phyloP scores from a whole-genome alignment of 2,797 vertebrate genomes.

The Sciurus vulgaris region DNA sequence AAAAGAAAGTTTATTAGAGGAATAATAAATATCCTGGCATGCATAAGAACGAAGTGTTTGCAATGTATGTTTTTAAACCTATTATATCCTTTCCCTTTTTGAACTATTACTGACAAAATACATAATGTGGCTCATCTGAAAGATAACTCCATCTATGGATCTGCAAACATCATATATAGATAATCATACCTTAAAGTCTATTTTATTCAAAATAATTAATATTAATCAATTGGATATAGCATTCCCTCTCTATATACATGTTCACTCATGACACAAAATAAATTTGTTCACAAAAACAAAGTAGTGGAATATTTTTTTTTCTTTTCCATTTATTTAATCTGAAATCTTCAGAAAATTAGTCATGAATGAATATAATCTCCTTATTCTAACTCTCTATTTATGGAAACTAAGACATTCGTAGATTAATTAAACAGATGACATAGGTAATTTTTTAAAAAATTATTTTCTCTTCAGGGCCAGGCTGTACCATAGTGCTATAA shows the following conservation, averaged over 20 bases:
- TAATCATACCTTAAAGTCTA: neutral
- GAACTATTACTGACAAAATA: neutral
- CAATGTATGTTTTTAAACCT: neutral
- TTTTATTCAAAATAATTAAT: slow-evolving; percentile 55
- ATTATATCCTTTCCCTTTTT: neutral
- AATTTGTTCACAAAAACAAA: neutral
- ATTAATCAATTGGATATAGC: slow-evolving; percentile 3
- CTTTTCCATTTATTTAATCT: neutral
- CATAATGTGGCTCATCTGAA: neutral
- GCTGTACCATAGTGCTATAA: slow-evolving; percentile 7
- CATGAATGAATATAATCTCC: slow-evolving; percentile 9
- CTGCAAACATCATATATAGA: neutral
- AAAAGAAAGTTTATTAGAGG: neutral
- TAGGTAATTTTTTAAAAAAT: neutral
- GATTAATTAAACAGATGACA: slow-evolving; percentile 51
- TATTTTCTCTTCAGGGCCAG: neutral
- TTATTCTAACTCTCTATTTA: slow-evolving; percentile 22
- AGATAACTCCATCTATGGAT: neutral
- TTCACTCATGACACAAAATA: neutral
- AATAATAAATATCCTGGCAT: neutral
- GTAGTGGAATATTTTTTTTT: neutral
- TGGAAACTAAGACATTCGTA: slow-evolving; percentile 55
- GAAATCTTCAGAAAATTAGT: neutral
- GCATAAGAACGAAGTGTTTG: neutral
- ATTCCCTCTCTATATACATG: neutral